Percentiles rank a stretch among this genome's conserved stretches.
phyloP scores from a whole-genome alignment of 2,888 invertebrate species.

The Scaptomyza parva region DNA sequence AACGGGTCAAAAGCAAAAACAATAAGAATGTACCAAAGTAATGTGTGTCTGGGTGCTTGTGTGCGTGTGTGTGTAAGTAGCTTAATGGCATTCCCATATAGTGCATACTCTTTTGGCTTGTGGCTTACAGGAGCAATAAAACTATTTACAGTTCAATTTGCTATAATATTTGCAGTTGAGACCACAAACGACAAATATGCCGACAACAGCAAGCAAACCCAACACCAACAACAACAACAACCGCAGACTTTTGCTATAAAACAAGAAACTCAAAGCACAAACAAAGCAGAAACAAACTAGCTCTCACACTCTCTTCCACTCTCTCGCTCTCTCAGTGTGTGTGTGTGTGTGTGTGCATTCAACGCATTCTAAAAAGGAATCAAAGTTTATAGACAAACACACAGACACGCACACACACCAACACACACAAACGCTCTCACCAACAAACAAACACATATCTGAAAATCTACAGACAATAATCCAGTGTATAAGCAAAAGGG shows the following conservation, averaged over 20 bases:
- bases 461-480: conserved; percentile 76
- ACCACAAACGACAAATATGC: conserved; percentile 78
- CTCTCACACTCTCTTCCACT: not conserved
- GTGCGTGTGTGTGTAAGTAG: conserved; percentile 14
- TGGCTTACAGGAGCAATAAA: conserved; percentile 71
- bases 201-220: no score
- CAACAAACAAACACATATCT: conserved; percentile 59
- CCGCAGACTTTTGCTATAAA: conserved; percentile 39
- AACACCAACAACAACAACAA: conserved; percentile 34
- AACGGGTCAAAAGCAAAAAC: conserved; percentile 48
- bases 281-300: conserved; percentile 3
- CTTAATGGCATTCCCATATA: conserved; percentile 32
- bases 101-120: conserved; percentile 40
- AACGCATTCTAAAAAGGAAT: conserved; percentile 65
- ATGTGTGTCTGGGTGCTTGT: conserved; percentile 24
- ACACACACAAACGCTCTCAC: conserved; percentile 32
- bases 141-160: conserved; percentile 80
- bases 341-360: conserved; percentile 6
- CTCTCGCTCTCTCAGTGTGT: not conserved
- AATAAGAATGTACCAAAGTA: conserved; percentile 38
- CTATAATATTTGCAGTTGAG: conserved; percentile 75
- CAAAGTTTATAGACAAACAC: conserved; percentile 71
- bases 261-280: conserved; percentile 1
- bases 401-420: conserved; percentile 23
- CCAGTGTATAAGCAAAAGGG: conserved; percentile 61